A percentile compares a stretch with the other conserved stretches of the same genome.
phyloP scores from a whole-genome alignment of 2,113 vertebrate species.

The Trematocara marginatum region DNA sequence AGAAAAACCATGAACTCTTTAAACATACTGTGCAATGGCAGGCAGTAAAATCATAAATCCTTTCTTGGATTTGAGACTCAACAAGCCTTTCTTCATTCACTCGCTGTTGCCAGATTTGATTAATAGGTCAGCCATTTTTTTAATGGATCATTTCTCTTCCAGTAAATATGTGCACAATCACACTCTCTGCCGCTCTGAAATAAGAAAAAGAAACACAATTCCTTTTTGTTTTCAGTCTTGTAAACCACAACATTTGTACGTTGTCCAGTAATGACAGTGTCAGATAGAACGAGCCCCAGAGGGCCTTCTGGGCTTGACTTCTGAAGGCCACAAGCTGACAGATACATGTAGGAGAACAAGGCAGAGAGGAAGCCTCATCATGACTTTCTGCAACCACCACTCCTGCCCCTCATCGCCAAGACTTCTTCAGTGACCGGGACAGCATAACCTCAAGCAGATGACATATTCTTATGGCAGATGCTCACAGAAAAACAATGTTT shows the following conservation, averaged over 20 bases:
- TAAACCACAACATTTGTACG: conserved; percentile 55
- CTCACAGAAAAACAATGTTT: conserved; percentile 41
- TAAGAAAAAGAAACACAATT: conserved; percentile 28
- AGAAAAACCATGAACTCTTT: background rate
- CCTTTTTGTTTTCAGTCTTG: conserved; percentile 51
- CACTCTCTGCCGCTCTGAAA: conserved; percentile 1
- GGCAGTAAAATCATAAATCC: conserved; percentile 6
- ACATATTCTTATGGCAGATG: conserved; percentile 53
- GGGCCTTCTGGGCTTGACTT: conserved; percentile 39
- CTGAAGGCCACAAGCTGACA: conserved; percentile 61
- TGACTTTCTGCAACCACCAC: conserved; percentile 45
- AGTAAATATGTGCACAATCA: conserved; percentile 40
- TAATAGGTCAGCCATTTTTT: conserved; percentile 36
- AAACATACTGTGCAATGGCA: background rate
- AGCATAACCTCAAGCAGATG: conserved; percentile 54
- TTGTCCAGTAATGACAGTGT: conserved; percentile 65
- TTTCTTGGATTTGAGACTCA: conserved; percentile 17
- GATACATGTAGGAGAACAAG: conserved; percentile 52
- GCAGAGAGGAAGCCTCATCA: conserved; percentile 41
- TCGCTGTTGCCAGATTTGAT: conserved; percentile 37
- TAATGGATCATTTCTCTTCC: conserved; percentile 36
- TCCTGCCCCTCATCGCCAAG: conserved; percentile 44
- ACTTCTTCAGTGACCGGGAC: conserved; percentile 50
- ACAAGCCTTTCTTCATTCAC: background rate
- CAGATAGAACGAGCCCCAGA: conserved; percentile 37